Evolutionary conservation across 2,113 vertebrate genomes (phyloP).

Genomic region (Pipa parva): DNA sequence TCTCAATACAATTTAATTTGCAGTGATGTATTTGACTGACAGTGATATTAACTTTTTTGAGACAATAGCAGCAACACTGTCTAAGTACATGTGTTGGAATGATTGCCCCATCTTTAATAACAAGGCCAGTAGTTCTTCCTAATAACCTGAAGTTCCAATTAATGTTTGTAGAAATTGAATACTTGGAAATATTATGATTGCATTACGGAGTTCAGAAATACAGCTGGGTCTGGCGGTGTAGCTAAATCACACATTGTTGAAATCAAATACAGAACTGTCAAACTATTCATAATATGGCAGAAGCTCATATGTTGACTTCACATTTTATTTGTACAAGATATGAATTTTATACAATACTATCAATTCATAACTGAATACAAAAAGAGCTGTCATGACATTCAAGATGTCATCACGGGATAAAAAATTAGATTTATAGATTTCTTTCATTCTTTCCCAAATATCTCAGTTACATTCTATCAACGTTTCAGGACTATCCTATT

Average conservation of each 20-base stretch:
- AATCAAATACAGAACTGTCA: constrained; percentile 24
- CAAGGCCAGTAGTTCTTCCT: neutral
- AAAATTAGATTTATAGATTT: neutral
- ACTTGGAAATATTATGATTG: constrained; percentile 21
- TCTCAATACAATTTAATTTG: too few species aligned
- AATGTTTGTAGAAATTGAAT: constrained; percentile 17
- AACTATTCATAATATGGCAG: neutral
- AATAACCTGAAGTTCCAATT: constrained; percentile 24
- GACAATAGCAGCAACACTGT: too few species aligned
- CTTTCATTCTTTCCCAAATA: too few species aligned
- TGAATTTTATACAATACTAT: constrained; percentile 12
- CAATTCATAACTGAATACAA: neutral
- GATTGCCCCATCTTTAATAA: too few species aligned
- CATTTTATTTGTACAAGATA: constrained; percentile 29
- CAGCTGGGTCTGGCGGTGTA: constrained; percentile 26
- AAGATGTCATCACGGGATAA: neutral
- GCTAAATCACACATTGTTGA: constrained; percentile 7
- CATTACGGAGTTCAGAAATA: neutral
- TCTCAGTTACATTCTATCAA: too few species aligned
- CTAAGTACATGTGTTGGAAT: too few species aligned
- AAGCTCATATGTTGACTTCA: constrained; percentile 18
- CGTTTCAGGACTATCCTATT: too few species aligned
- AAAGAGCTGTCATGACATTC: neutral
- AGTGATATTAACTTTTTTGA: too few species aligned
- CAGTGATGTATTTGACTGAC: too few species aligned